phyloP scores from a whole-genome alignment of 2,797 vertebrate species.

The Helarctos malayanus region DNA sequence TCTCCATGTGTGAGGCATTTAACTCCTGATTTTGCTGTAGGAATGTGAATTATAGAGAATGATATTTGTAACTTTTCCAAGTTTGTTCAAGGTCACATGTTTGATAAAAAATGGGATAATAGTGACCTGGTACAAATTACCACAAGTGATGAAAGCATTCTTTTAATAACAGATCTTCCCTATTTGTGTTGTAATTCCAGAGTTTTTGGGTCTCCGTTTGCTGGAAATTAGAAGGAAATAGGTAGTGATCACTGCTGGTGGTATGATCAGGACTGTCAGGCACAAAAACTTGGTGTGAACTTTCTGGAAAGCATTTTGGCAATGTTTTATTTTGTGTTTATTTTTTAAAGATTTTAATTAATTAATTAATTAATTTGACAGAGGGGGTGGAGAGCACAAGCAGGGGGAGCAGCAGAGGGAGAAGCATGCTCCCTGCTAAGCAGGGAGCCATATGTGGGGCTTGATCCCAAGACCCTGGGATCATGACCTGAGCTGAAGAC shows the following conservation, averaged over 20 bases:
- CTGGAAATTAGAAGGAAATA: background rate
- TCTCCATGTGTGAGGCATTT: background rate
- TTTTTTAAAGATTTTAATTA: background rate
- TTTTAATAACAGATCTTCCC: slow-evolving; percentile 41
- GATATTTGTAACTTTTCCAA: background rate
- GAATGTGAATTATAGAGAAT: background rate
- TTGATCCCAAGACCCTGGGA: background rate
- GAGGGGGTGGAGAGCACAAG: no score
- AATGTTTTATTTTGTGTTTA: background rate
- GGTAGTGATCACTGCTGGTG: background rate
- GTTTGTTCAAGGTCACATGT: background rate
- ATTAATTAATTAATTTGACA: background rate
- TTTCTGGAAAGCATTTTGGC: background rate
- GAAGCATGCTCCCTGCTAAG: no score
- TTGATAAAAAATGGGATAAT: background rate
- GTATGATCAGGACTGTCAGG: background rate
- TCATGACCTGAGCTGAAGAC: background rate
- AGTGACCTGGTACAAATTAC: background rate
- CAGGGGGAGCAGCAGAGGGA: no score
- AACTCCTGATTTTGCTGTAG: background rate
- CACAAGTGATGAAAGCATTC: background rate
- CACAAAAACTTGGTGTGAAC: background rate
- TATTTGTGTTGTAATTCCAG: slow-evolving; percentile 19
- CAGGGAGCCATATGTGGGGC: no score
- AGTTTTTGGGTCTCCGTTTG: slow-evolving; percentile 28